Percentiles rank a stretch among this genome's conserved stretches.
phyloP scores from a whole-genome alignment of 2,888 invertebrate genomes.

The Nasonia oneida region DNA sequence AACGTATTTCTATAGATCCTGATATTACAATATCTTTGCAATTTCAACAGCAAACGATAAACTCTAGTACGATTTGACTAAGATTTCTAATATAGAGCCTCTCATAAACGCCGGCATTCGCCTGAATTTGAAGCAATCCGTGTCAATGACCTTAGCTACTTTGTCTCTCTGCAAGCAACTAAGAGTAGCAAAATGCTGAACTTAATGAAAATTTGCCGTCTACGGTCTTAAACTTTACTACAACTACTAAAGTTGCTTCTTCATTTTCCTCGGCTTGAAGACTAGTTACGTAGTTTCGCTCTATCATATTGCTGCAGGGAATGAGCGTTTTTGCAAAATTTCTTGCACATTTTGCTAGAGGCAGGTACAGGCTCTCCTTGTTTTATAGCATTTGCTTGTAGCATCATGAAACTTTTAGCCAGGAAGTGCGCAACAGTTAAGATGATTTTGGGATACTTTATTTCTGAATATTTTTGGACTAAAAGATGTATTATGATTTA shows the following conservation, averaged over 20 bases:
- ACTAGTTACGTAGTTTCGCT: not conserved
- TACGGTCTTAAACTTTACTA: not conserved
- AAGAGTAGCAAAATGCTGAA: not conserved
- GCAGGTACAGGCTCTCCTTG: not conserved
- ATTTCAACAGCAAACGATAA: too few species aligned
- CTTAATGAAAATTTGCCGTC: not conserved
- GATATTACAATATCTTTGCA: too few species aligned
- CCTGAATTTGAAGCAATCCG: not conserved
- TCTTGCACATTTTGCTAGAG: constrained; percentile 20
- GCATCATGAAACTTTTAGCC: not conserved
- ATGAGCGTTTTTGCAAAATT: constrained; percentile 24
- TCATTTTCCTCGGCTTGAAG: constrained; percentile 7
- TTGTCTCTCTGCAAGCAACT: not conserved
- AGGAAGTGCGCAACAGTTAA: not conserved
- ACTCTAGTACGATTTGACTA: too few species aligned
- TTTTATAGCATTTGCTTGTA: not conserved
- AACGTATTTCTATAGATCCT: too few species aligned
- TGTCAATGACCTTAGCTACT: not conserved
- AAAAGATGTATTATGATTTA: not conserved
- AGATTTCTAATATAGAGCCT: too few species aligned
- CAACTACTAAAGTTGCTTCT: not conserved
- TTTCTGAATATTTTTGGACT: not conserved
- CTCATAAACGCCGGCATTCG: not conserved
- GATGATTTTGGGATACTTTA: not conserved
- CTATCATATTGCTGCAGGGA: constrained; percentile 17